A percentile compares a stretch with the other conserved stretches of the same genome.
Conservation (phyloP, 92 coral and sea anemone genomes). For the Zoanthus sansibaricus region DNA sequence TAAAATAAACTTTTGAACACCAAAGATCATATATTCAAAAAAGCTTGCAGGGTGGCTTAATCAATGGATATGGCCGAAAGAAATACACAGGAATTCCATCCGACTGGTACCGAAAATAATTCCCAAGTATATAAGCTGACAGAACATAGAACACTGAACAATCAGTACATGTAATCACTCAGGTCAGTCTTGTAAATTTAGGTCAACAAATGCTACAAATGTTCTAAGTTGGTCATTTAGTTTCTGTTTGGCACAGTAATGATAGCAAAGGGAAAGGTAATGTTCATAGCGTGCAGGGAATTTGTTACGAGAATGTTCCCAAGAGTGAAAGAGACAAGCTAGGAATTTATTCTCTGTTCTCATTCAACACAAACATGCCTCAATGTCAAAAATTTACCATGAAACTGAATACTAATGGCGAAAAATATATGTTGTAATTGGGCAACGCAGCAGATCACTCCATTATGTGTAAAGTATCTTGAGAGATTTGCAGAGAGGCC, state of each 20-base stretch:
- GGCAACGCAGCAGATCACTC: conserved; percentile 69
- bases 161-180: conserved; percentile 47
- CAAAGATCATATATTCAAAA: conserved; percentile 50
- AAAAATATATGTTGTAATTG: conserved; percentile 43
- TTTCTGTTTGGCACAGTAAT: background rate
- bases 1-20: conserved; percentile 62
- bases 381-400: conserved; percentile 8
- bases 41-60: no score
- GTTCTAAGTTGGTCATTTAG: conserved; percentile 56
- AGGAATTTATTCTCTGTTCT: conserved; percentile 27
- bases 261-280: conserved; percentile 31
- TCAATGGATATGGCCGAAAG: conserved; percentile 73
- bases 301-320: no score
- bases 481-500: conserved; percentile 54
- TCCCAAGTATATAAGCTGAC: background rate
- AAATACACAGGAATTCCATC: conserved; percentile 69
- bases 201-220: conserved; percentile 52
- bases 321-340: conserved; percentile 35
- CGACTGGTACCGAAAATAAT: background rate
- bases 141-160: no score
- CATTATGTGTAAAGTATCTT: conserved; percentile 59
- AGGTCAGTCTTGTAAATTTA: conserved; percentile 59
- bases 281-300: background rate
- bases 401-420: conserved; percentile 24
- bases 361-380: conserved; percentile 9